Evolutionary conservation across 1,140 invertebrate species (phyloP), one percentile per base, ranked within the genome.

Genomic region (Hycleus cichorii): DNA sequence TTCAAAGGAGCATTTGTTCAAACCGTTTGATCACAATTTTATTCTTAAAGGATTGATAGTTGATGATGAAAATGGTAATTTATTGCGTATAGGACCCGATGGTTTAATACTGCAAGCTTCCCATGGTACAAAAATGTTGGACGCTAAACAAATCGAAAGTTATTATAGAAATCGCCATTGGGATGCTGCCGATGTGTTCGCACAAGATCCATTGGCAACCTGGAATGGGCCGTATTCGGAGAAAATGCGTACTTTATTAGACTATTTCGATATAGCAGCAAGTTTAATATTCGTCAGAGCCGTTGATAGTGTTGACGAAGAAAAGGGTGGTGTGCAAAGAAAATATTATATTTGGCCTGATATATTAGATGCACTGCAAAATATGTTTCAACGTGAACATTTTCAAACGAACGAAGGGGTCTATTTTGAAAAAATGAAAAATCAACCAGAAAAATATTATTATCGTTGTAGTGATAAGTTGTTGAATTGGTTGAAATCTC

Each of bases 251-350:
- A 78, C 83, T 32, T 75, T 89, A 46, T 74, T 89, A 18, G 89
- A 91, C 70, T 90, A 86, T 69, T 91, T 90, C 74, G 89, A 91
- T 70, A 82, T 85, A 65, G 80, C 85, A 1, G 75, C 79, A 9
- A 78, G 81, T 8, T 62, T 90, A n/a, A 76, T 81, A 3, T 89
- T 87, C 74, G 87, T 87, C 1, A 79, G 83, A 68, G 76, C 81
- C n/a, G 80, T 92, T 32, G 88, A 92, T 70, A 72, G 78, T 2
- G 60, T 86, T 4, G 88, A 91, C 68, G 75, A 81, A 66, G 68
- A 77, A 64, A 72, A 75, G 49, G 77, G 71, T 32, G 57, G 58
- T 12, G 63, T 64, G 49, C 65, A 63, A 3, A 32, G 47, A 4
- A 57, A 69, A 25, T 87, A 88, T 62, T 72, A 77, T 24, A 78